phyloP scores from a whole-genome alignment of 2,113 vertebrate species.

The Misgurnus mizolepis region DNA sequence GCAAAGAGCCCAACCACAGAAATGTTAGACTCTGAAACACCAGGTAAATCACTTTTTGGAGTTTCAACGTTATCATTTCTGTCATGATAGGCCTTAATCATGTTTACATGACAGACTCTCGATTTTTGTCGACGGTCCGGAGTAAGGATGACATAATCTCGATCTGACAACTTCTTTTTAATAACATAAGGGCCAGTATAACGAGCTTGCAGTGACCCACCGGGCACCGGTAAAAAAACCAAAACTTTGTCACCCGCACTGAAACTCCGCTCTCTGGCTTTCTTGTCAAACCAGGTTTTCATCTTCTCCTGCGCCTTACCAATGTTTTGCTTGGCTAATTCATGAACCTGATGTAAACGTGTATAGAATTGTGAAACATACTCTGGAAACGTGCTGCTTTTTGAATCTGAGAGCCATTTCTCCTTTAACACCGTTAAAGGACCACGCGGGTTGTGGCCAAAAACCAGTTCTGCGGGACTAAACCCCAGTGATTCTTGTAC shows the following conservation, averaged over 20 bases:
- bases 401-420: not conserved
- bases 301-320: not conserved
- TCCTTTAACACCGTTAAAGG: not conserved
- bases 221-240: not conserved
- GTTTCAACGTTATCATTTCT: too few species aligned
- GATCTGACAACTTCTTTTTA: not conserved
- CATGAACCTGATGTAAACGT: not conserved
- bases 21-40: not conserved
- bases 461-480: not conserved
- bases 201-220: not conserved
- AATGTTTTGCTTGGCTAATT: not conserved
- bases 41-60: too few species aligned
- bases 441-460: not conserved
- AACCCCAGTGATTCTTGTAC: not conserved
- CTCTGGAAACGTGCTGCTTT: not conserved
- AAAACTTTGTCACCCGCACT: slow-evolving; percentile 1
- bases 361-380: not conserved
- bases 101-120: not conserved
- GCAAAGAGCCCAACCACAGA: not conserved
- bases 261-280: not conserved
- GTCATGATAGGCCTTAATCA: slow-evolving; percentile 18
- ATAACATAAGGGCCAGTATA: not conserved
- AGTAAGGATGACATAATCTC: slow-evolving; percentile 20
- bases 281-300: not conserved
- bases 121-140: not conserved